Evolutionary conservation across 2,888 invertebrate genomes (phyloP), one percentile per base, ranked within the genome.

Genomic region (Orchesella flavescens): DNA sequence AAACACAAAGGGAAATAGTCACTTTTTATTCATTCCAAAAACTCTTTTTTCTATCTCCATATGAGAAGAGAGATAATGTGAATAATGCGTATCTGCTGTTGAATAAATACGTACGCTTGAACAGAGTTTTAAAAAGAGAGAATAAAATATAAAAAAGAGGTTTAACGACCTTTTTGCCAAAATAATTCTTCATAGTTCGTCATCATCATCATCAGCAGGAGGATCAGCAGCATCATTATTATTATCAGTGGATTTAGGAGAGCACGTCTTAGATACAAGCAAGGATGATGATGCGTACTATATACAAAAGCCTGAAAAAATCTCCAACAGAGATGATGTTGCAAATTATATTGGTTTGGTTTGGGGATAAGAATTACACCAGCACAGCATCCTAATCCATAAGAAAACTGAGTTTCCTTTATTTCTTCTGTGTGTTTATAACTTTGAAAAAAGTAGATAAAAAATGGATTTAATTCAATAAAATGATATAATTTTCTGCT

Each of bases 161-260:
- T 81, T 81, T 81, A 81, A 81, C 53, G 81, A 81, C 74, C 81
- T 81, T 81, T 81, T 57, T 63, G 55, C 66, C 57, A 81, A 81
- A 21, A 59, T 69, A 79, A 79, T 53, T 72, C 66, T 68, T 76
- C 75, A 17, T 65, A 13, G 17, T 12, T 73, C 61, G 12, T 61
- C 73, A 57, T 72, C 34, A 72, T 57, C 72, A 57, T 72, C 34
- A 72, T 21, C 73, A 61, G 4, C 65, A 34, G 17, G 63, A 63
- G 12, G 13, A 59, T 63, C 55, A 19, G 65, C 66, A 76, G 17
- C 66, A 76, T 46, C 49, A 63, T 76, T 76, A 55, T 76, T 76
- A 43, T 76, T 34, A 59, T 72, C 17, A 68, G 66, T 44, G 57
- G 65, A 17, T 75, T 75, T 65, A 49, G 34, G 24, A 75, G 63